Percentiles rank a stretch among this genome's conserved stretches.
phyloP scores from a whole-genome alignment of 2,113 vertebrate species.

The Coregonus clupeaformis region DNA sequence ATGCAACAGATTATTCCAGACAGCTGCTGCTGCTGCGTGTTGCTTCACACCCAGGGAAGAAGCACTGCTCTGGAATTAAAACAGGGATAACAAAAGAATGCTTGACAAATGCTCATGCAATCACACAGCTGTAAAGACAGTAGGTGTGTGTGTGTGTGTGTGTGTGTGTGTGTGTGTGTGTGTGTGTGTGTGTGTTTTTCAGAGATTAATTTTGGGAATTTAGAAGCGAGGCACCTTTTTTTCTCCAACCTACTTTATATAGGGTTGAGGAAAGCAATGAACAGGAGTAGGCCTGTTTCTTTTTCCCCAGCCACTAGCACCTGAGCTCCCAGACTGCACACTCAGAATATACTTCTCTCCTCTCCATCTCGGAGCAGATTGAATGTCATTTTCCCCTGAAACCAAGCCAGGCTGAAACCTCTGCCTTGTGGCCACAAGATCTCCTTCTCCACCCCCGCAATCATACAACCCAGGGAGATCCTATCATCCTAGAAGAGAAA shows the following conservation, averaged over 20 bases:
- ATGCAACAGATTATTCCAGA: background rate
- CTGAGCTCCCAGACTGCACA: background rate
- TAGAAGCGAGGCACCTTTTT: slow-evolving; percentile 7
- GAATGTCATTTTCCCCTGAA: slow-evolving; percentile 17
- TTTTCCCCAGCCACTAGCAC: background rate
- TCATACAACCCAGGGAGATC: slow-evolving; percentile 20
- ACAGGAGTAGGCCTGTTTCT: background rate
- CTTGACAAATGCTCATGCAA: background rate
- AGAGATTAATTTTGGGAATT: slow-evolving; percentile 5
- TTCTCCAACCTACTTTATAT: slow-evolving; percentile 1
- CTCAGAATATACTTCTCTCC: background rate
- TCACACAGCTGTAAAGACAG: background rate
- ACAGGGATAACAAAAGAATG: background rate
- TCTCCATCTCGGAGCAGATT: slow-evolving; percentile 20
- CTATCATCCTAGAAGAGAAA: slow-evolving; percentile 15
- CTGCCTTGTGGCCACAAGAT: slow-evolving; percentile 27
- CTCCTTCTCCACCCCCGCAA: slow-evolving; percentile 19
- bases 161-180: too few species aligned
- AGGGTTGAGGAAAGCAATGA: too few species aligned
- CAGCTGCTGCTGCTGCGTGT: background rate
- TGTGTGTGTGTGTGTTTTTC: background rate
- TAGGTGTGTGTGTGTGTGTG: too few species aligned
- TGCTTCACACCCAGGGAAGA: background rate
- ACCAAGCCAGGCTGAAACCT: slow-evolving; percentile 30
- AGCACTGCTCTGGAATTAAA: too few species aligned